These are phyloP conservation scores for Mnemiopsis leidyi DNA, from an alignment of 37 sponge, comb jelly and placozoan species.

Conservation along the genomic window DNA sequence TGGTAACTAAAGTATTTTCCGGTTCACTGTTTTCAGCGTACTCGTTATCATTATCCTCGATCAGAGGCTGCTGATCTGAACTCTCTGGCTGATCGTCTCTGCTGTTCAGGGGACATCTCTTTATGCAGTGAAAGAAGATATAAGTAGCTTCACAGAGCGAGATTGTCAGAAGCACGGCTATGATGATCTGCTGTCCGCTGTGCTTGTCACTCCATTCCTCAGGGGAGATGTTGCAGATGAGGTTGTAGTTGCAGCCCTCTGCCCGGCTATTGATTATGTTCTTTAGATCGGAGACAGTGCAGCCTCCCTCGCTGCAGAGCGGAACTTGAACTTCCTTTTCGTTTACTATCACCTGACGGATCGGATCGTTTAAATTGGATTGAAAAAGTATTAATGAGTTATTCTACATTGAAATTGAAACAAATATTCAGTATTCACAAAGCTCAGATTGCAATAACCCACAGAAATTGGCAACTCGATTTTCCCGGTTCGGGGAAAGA, in stretches of 20 bases:
- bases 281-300: slow-evolving; percentile 1
- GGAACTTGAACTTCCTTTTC: slow-evolving; percentile 7
- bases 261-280: neutral
- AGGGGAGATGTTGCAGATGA: neutral
- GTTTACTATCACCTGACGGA: slow-evolving; percentile 42
- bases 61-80: neutral
- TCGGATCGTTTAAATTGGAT: too few species aligned
- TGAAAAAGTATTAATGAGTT: too few species aligned
- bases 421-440: too few species aligned
- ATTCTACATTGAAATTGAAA: too few species aligned
- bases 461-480: too few species aligned
- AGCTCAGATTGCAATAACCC: too few species aligned
- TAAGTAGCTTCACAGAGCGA: slow-evolving; percentile 8
- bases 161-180: neutral
- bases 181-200: neutral
- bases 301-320: neutral
- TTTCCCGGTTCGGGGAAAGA: too few species aligned
- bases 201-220: neutral
- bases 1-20: neutral
- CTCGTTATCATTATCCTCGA: neutral
- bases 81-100: neutral
- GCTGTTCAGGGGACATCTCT: neutral
- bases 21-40: neutral
- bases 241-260: slow-evolving; percentile 17
- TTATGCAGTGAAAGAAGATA: slow-evolving; percentile 54